Percentiles rank a stretch among this genome's conserved stretches.
These are phyloP conservation scores for Halichoeres trimaculatus DNA, from an alignment of 2,113 vertebrate species.

Conservation along the genomic window DNA sequence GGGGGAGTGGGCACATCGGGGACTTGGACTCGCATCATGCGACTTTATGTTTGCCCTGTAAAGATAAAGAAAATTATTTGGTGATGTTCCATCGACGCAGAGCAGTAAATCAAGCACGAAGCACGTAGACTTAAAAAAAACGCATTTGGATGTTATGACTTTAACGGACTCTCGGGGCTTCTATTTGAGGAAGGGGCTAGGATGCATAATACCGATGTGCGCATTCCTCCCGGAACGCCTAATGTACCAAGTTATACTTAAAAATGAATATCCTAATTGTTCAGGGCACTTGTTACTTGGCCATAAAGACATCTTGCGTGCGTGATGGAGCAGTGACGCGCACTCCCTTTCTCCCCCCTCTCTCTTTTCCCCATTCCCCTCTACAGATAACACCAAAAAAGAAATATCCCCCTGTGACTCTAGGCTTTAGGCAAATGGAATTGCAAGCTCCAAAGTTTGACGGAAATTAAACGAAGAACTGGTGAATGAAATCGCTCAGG, in stretches of 20 bases:
- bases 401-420: slow-evolving; percentile 30
- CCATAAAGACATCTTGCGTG: slow-evolving; percentile 59
- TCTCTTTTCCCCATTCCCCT: not conserved
- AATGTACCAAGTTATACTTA: not conserved
- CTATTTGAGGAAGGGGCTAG: slow-evolving; percentile 2
- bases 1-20: slow-evolving; percentile 9
- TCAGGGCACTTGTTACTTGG: slow-evolving; percentile 77
- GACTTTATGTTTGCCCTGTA: slow-evolving; percentile 1
- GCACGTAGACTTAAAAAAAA: slow-evolving; percentile 51
- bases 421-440: not conserved
- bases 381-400: not conserved
- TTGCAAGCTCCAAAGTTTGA: slow-evolving; percentile 9
- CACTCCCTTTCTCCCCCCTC: slow-evolving; percentile 15
- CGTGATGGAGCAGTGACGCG: slow-evolving; percentile 63
- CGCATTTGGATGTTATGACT: slow-evolving; percentile 48
- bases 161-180: slow-evolving; percentile 30
- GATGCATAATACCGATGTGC: not conserved
- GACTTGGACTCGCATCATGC: slow-evolving; percentile 40
- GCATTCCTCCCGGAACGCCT: not conserved
- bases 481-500: slow-evolving; percentile 1
- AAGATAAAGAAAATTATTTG: slow-evolving; percentile 13
- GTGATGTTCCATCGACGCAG: slow-evolving; percentile 19
- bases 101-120: slow-evolving; percentile 2
- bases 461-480: slow-evolving; percentile 14
- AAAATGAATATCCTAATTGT: slow-evolving; percentile 41